Percentiles rank a stretch among this genome's conserved stretches.
These are phyloP conservation scores for Alosa sapidissima DNA, from an alignment of 2,797 vertebrate species.

Conservation along the genomic window DNA sequence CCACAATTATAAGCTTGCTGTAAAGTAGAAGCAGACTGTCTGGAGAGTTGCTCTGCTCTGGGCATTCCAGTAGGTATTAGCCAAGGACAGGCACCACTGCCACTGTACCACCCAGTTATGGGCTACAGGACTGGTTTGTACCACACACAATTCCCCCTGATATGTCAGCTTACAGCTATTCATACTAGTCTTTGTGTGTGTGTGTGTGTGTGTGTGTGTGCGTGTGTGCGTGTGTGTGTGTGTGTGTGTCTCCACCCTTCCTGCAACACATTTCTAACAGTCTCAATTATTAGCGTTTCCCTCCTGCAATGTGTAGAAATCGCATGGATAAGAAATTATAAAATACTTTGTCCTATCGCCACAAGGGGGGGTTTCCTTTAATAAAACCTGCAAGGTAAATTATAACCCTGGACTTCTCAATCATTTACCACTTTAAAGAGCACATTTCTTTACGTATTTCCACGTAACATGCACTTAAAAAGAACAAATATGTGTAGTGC, in stretches of 20 bases:
- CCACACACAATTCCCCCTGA: constrained; percentile 14
- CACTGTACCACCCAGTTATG: constrained; percentile 21
- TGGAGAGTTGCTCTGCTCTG: constrained; percentile 25
- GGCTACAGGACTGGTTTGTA: not conserved
- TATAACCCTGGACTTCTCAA: constrained; percentile 10
- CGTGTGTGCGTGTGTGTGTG: constrained; percentile 16
- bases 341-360: constrained; percentile 51
- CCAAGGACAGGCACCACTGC: constrained; percentile 28
- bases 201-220: constrained; percentile 11
- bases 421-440: constrained; percentile 23
- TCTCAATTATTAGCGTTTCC: not conserved
- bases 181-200: constrained; percentile 4
- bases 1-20: not conserved
- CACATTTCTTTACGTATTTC: not conserved
- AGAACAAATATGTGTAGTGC: not conserved
- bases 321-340: not conserved
- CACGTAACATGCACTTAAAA: not conserved
- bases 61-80: constrained; percentile 33
- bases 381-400: constrained; percentile 29
- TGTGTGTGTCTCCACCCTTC: not conserved
- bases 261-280: not conserved
- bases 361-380: constrained; percentile 71
- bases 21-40: constrained; percentile 3
- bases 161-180: constrained; percentile 3
- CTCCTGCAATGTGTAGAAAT: not conserved